phyloP scores from a whole-genome alignment of 92 coral and sea anemone species.

The Porites evermanni region DNA sequence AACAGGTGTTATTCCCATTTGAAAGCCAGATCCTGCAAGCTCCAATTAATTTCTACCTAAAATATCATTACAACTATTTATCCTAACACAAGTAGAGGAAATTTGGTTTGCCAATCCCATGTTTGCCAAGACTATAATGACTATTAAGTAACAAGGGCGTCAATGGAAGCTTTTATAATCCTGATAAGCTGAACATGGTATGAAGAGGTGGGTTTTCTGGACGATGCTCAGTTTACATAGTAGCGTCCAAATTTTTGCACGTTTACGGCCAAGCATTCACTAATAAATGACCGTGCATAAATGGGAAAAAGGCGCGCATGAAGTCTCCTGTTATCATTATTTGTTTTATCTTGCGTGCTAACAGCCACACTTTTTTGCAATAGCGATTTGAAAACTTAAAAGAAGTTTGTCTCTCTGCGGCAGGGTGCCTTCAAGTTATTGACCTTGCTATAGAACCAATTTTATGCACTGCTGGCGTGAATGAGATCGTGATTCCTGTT shows the following conservation, averaged over 20 bases:
- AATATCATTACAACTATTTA: not conserved
- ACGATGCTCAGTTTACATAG: too few species aligned
- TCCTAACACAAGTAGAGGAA: not conserved
- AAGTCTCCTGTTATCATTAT: not conserved
- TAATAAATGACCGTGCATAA: too few species aligned
- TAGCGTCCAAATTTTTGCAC: too few species aligned
- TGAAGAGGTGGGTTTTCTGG: not conserved
- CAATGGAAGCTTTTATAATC: not conserved
- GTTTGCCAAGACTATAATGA: not conserved
- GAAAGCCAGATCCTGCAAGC: conserved; percentile 7
- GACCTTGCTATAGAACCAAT: not conserved
- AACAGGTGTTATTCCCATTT: conserved; percentile 41
- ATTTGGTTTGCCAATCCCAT: not conserved
- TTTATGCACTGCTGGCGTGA: not conserved
- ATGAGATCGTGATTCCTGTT: not conserved
- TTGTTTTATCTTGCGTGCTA: conserved; percentile 2
- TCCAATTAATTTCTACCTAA: conserved; percentile 9
- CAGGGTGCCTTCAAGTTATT: conserved; percentile 26
- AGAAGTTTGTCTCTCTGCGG: not conserved
- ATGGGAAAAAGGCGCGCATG: too few species aligned
- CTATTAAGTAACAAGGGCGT: not conserved
- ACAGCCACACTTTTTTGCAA: not conserved
- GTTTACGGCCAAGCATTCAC: too few species aligned
- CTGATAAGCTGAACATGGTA: not conserved
- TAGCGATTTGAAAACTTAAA: not conserved